Conservation (phyloP, 2,888 invertebrate species). For the Noctua fimbriata region DNA sequence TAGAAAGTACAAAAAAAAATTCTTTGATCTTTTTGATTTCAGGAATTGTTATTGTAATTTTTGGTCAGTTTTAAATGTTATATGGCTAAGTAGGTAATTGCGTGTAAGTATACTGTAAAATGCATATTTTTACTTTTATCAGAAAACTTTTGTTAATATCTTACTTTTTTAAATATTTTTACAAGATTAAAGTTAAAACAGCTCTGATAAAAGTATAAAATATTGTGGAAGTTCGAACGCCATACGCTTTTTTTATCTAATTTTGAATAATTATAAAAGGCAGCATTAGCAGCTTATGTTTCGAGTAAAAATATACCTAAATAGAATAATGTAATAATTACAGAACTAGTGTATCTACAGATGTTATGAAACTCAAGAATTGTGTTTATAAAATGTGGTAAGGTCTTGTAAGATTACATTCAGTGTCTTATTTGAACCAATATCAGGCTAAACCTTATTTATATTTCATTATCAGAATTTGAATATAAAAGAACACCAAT, state of each 20-base stretch:
- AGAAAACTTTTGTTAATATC: not conserved
- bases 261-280: slow-evolving; percentile 24
- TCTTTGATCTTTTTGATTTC: not conserved
- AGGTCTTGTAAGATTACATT: slow-evolving; percentile 25
- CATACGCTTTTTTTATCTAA: slow-evolving; percentile 44
- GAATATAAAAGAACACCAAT: not conserved
- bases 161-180: not conserved
- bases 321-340: slow-evolving; percentile 43
- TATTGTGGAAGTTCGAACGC: slow-evolving; percentile 43
- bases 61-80: slow-evolving; percentile 45
- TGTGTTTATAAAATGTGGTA: slow-evolving; percentile 36
- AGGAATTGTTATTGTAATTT: slow-evolving; percentile 24
- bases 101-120: slow-evolving; percentile 42
- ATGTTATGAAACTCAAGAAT: slow-evolving; percentile 35
- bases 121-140: slow-evolving; percentile 54
- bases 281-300: slow-evolving; percentile 46
- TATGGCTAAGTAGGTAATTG: slow-evolving; percentile 51
- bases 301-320: slow-evolving; percentile 33
- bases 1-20: not conserved
- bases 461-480: not conserved
- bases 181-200: not conserved
- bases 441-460: not conserved
- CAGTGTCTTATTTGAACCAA: not conserved
- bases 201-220: slow-evolving; percentile 54
- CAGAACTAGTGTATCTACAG: slow-evolving; percentile 55